phyloP scores from a whole-genome alignment of 2,797 vertebrate genomes.

The Tachyglossus aculeatus region DNA sequence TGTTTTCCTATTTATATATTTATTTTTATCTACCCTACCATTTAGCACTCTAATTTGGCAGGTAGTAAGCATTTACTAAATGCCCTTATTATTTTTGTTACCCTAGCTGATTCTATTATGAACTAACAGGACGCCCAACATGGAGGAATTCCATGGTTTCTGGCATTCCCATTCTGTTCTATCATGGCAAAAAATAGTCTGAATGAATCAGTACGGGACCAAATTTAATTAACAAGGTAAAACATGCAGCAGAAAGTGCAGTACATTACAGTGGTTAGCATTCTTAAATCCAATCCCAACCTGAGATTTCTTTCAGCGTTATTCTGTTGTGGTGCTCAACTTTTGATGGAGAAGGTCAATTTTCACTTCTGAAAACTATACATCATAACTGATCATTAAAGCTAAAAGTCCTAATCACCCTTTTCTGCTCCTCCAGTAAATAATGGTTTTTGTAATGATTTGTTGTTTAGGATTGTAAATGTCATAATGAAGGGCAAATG shows the following conservation, averaged over 20 bases:
- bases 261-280: background rate
- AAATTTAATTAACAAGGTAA: background rate
- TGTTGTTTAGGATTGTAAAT: slow-evolving; percentile 9
- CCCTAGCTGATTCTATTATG: too few species aligned
- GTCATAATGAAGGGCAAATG: background rate
- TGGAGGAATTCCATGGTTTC: too few species aligned
- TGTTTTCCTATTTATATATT: too few species aligned
- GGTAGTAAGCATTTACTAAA: too few species aligned
- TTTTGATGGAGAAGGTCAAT: background rate
- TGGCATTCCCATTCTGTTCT: too few species aligned
- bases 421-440: background rate
- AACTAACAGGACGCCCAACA: too few species aligned
- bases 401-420: background rate
- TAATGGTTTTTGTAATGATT: background rate
- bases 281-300: slow-evolving; percentile 12
- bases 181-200: background rate
- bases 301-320: slow-evolving; percentile 3
- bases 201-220: background rate
- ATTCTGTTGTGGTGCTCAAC: background rate
- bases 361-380: slow-evolving; percentile 11
- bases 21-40: too few species aligned
- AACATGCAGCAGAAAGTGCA: background rate
- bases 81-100: too few species aligned
- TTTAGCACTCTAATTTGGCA: too few species aligned
- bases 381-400: background rate